A percentile compares a stretch with the other conserved stretches of the same genome.
These are phyloP conservation scores for Cordilura impudica DNA, from an alignment of 2,888 invertebrate species.

Conservation along the genomic window DNA sequence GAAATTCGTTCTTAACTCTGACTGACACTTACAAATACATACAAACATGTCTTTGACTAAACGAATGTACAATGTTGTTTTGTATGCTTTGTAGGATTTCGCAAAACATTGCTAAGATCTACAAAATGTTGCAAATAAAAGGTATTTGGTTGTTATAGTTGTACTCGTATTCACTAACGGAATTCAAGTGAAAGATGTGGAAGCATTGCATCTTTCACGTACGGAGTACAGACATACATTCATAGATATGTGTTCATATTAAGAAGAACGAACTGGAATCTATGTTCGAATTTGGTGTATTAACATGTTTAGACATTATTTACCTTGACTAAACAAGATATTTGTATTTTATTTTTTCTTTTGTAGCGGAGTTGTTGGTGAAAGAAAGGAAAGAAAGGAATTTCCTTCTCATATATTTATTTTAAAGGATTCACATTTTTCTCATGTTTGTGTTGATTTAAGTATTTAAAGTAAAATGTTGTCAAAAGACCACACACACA, in stretches of 20 bases:
- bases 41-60: too few species aligned
- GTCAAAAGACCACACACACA: not conserved
- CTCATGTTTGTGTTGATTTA: constrained; percentile 8
- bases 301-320: constrained; percentile 60
- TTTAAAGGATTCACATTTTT: constrained; percentile 30
- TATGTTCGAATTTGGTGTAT: constrained; percentile 48
- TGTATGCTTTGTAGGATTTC: not conserved
- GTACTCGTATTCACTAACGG: constrained; percentile 38
- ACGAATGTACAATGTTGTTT: too few species aligned
- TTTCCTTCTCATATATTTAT: constrained; percentile 31
- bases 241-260: not conserved
- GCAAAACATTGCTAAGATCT: constrained; percentile 22
- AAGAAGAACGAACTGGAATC: not conserved
- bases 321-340: constrained; percentile 57
- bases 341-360: not conserved
- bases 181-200: constrained; percentile 36
- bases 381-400: constrained; percentile 37
- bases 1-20: too few species aligned
- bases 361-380: not conserved
- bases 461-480: not conserved
- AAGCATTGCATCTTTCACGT: not conserved
- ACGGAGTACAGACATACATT: not conserved
- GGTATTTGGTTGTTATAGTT: constrained; percentile 49
- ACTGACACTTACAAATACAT: too few species aligned
- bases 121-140: constrained; percentile 46